Evolutionary conservation across 2,888 invertebrate genomes (phyloP), one percentile per base, ranked within the genome.

Genomic region (Lydus trimaculatus): DNA sequence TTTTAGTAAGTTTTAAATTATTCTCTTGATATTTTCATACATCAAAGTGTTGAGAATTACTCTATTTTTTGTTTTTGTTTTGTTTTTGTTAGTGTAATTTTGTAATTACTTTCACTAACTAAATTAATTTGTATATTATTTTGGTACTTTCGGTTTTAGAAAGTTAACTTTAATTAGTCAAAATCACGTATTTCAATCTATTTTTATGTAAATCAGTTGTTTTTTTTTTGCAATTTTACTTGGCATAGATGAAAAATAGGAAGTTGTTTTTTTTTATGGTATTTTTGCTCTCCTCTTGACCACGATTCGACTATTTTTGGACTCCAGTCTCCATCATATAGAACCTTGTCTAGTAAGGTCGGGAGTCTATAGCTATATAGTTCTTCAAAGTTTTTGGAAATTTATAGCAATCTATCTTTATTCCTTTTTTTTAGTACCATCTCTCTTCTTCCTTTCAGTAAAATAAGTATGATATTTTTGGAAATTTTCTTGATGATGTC

Each of bases 401-500:
- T 28, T 25, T 48, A 3, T 2, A 9, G 43, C 6, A 3, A 9
- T 52, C 20, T 20, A 11, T 48, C 17, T 48, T 20, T 20, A 8
- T 43, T 43, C 20, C 13, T 20, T n/a, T 20, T n/a, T 43, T 1
- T 6, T 48, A 23, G 13, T 4, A 4, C 11, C 8, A 11, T 52
- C 52, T 23, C 15, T 56, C 25, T 56, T 28, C 56, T 28, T 56
- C 68, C 62, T 65, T 52, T 20, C 60, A 31, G 60, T 65, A 23
- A 36, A 39, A 66, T 64, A 61, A 64, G 59, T 31, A 66, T 63
- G 31, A 59, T 70, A 71, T 66, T 65, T 71, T 71, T 71, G 68
- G 71, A 65, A 65, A 56, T 56, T n/a, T 64, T 70, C 62, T 61
- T 48, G 71, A 60, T 67, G 71, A 67, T 71, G 71, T 67, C 71